phyloP scores from a whole-genome alignment of 2,888 invertebrate genomes.

The Sarcophaga subvicina region DNA sequence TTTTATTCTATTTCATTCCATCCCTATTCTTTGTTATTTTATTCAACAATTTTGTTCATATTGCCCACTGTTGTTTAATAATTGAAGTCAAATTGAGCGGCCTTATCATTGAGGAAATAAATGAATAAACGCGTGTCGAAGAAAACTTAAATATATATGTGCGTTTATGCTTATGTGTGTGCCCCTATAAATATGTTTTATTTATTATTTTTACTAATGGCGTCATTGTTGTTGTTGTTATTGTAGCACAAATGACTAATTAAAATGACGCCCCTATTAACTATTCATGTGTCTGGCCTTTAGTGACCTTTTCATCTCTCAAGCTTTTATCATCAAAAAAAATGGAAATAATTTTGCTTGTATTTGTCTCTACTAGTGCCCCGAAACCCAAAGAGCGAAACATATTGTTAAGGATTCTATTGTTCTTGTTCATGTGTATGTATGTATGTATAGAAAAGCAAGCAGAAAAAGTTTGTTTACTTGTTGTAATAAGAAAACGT shows the following conservation, averaged over 20 bases:
- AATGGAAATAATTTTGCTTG: too few relatives aligned
- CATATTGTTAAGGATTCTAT: not conserved
- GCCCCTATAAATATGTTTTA: not conserved
- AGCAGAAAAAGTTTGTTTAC: constrained; percentile 43
- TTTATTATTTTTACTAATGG: constrained; percentile 1
- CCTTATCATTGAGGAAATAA: not conserved
- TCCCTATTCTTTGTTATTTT: too few relatives aligned
- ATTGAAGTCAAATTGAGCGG: not conserved
- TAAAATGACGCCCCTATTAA: constrained; percentile 56
- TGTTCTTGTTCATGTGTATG: not conserved
- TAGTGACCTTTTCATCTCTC: constrained; percentile 36
- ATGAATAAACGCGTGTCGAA: not conserved
- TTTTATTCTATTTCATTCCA: too few relatives aligned
- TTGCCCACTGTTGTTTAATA: too few relatives aligned
- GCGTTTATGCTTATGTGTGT: not conserved
- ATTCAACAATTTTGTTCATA: too few relatives aligned
- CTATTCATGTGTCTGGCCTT: constrained; percentile 52
- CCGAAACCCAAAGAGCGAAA: not conserved
- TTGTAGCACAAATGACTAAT: constrained; percentile 45
- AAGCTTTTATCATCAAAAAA: constrained; percentile 19
- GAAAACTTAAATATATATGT: not conserved
- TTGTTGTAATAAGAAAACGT: constrained; percentile 18
- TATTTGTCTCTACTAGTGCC: not conserved
- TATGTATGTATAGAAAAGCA: not conserved
- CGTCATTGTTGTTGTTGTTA: too few relatives aligned